Evolutionary conservation across 2,797 vertebrate species (phyloP), one percentile per base, ranked within the genome.

Genomic region (Prionace glauca): DNA sequence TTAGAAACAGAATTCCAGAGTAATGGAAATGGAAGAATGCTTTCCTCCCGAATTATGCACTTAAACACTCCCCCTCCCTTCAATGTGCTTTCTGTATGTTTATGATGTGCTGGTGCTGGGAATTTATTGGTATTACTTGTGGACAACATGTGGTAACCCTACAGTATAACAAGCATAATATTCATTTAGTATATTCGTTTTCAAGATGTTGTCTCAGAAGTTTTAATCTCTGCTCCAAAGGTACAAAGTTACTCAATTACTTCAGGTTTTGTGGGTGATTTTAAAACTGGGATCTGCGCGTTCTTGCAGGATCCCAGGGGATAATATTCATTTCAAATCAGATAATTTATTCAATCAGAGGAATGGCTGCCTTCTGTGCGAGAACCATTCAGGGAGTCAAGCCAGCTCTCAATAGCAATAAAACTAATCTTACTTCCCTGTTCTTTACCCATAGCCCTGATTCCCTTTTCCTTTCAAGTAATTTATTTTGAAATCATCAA

Each of bases 101-200:
- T 16, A 14, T n/a, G 50, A 32, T 26, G 29, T 62, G 56, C 60
- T 60, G 26, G 10, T 90, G 26, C 87, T 62, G 50, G 87, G 50
- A 56, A 90, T 90, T 62, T n/a, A 90, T 62, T 60, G 24, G 60
- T 11, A 62, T 90, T 62, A 90, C 87, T 26, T 29, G 87, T 60
- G 24, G 11, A 65, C 62, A 41, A 84, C 41, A 20, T 60, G 26
- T 29, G 56, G 56, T 50, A 90, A 56, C 14, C 87, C 56, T 88
- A 88, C 86, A 26, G 87, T 62, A 22, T 90, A 90, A 90, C 24
- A 90, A 62, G 87, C 56, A 90, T n/a, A 90, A 62, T 84, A 90
- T 32, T 32, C 32, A 90, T 29, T 90, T 11, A 32, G 8, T 9
- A 90, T 90, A 24, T 90, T 62, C 56, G 62, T 62, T 56, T 90